Evolutionary conservation across 1,140 invertebrate species (phyloP).

Genomic region (Zaprionus nigranus): DNA sequence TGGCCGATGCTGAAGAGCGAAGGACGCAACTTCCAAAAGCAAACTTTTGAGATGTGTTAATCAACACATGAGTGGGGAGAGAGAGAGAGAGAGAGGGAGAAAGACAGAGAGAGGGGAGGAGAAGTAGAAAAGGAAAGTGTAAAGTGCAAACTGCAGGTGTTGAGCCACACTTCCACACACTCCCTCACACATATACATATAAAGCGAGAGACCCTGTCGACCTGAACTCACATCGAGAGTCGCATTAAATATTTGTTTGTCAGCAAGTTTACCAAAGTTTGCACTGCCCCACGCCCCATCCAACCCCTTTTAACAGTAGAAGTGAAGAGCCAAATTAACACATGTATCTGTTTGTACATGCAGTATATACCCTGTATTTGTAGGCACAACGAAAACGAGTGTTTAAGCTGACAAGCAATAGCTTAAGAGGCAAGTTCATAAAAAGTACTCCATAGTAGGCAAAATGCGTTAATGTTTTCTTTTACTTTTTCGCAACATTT

Average conservation of each 20-base stretch:
- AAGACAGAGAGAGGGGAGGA: background rate
- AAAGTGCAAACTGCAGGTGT: slow-evolving; percentile 15
- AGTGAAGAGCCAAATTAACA: slow-evolving; percentile 60
- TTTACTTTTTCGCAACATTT: slow-evolving; percentile 47
- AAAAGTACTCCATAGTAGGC: background rate
- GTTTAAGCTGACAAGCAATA: background rate
- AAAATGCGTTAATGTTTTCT: slow-evolving; percentile 18
- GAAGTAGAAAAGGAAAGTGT: background rate
- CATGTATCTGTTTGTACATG: slow-evolving; percentile 57
- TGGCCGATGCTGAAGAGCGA: background rate
- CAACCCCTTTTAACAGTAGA: background rate
- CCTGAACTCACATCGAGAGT: slow-evolving; percentile 45
- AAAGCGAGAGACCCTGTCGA: slow-evolving; percentile 10
- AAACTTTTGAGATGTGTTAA: slow-evolving; percentile 69
- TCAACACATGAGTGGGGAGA: slow-evolving; percentile 38
- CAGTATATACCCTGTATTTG: slow-evolving; percentile 14
- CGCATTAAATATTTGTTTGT: slow-evolving; percentile 72
- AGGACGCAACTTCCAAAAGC: slow-evolving; percentile 12
- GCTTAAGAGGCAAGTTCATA: background rate
- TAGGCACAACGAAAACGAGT: background rate
- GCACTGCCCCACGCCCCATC: background rate
- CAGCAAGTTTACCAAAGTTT: slow-evolving; percentile 68
- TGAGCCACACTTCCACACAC: slow-evolving; percentile 26
- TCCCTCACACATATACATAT: background rate
- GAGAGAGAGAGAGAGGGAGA: background rate